These are phyloP conservation scores for Trachelus tabidus DNA, from an alignment of 2,888 invertebrate genomes.

Conservation along the genomic window DNA sequence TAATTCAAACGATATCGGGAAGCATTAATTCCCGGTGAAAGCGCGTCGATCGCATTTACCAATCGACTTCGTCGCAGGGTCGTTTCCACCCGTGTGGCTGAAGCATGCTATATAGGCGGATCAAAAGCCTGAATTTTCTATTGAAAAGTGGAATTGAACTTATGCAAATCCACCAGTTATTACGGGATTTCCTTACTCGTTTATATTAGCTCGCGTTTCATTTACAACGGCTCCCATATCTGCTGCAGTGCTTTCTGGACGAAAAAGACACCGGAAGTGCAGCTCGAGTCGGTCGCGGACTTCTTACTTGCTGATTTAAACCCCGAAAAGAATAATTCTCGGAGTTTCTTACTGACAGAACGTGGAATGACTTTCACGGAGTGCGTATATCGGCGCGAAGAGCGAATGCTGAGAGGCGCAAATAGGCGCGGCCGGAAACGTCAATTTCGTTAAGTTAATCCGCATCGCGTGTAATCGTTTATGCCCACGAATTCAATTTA, in stretches of 20 bases:
- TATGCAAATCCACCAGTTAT: background rate
- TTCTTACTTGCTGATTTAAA: background rate
- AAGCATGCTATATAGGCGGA: background rate
- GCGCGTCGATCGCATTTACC: background rate
- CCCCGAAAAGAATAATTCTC: background rate
- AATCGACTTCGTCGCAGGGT: background rate
- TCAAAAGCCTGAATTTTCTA: background rate
- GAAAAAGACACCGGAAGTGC: background rate
- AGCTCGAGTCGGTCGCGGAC: background rate
- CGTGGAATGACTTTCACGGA: conserved; percentile 46
- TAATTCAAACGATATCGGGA: background rate
- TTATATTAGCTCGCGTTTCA: conserved; percentile 1
- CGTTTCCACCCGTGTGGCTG: background rate
- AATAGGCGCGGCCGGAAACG: conserved; percentile 58
- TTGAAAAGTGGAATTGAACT: background rate
- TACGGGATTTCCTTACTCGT: background rate
- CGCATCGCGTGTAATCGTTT: conserved; percentile 26
- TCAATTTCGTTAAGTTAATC: conserved; percentile 55
- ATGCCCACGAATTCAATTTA: conserved; percentile 39
- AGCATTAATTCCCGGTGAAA: background rate
- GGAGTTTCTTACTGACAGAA: conserved; percentile 1
- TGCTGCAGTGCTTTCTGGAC: background rate
- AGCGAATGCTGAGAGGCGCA: conserved; percentile 23
- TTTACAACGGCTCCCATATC: background rate
- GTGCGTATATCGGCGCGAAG: conserved; percentile 16